A percentile compares a stretch with the other conserved stretches of the same genome.
These are phyloP conservation scores for Oenanthe melanoleuca DNA, from an alignment of 2,113 vertebrate species.

Conservation along the genomic window DNA sequence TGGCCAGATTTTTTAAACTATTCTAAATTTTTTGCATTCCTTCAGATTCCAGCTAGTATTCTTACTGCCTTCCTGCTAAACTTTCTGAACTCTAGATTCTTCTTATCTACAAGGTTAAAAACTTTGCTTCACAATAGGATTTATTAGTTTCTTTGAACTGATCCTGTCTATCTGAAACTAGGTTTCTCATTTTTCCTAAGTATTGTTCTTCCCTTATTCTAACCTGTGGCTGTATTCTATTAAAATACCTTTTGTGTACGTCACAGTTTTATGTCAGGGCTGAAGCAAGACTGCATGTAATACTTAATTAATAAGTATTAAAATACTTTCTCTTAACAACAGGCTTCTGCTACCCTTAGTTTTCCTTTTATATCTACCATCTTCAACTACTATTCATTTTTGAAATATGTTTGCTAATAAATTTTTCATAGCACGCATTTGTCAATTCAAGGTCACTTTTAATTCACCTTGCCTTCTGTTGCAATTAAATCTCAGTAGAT, in stretches of 20 bases:
- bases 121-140: background rate
- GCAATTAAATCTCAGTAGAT: background rate
- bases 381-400: background rate
- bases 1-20: background rate
- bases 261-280: background rate
- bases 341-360: background rate
- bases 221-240: background rate
- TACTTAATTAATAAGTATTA: background rate
- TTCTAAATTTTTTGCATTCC: background rate
- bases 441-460: background rate
- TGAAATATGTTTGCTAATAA: background rate
- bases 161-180: background rate
- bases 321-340: background rate
- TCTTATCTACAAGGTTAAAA: background rate
- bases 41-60: background rate
- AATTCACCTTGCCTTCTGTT: background rate
- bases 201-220: background rate
- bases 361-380: background rate
- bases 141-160: background rate
- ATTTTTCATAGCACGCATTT: background rate
- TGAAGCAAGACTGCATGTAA: background rate
- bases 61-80: background rate
- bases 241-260: background rate
- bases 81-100: background rate
- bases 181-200: background rate